Evolutionary conservation across 64 coral and sea anemone species (phyloP).

Genomic region (Dendronephthya gigantea): DNA sequence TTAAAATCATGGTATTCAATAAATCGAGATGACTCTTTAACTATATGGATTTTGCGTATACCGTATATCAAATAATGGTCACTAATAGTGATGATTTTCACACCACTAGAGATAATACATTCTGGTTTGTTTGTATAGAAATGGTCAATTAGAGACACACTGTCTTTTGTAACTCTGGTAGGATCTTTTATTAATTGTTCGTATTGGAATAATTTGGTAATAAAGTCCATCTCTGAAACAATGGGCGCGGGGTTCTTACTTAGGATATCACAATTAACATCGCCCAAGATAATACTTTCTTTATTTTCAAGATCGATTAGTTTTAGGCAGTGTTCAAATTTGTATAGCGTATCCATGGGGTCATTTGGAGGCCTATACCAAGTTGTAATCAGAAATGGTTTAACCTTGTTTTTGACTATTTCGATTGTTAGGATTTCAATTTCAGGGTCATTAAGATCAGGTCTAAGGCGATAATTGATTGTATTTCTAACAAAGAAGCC

Average conservation of each 20-base stretch:
- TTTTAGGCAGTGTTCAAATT: conserved; percentile 11
- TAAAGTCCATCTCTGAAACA: background rate
- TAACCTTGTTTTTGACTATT: background rate
- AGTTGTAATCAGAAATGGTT: background rate
- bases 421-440: background rate
- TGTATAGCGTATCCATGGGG: background rate
- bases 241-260: background rate
- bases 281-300: conserved; percentile 20
- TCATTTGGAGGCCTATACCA: background rate
- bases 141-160: background rate
- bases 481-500: too few relatives aligned
- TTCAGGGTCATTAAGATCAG: too few relatives aligned
- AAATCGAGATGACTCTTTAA: background rate
- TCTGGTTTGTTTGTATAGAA: conserved; percentile 23
- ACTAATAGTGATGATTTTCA: background rate
- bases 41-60: background rate
- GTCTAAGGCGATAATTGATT: too few relatives aligned
- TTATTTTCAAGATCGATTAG: background rate
- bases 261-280: conserved; percentile 20
- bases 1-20: conserved; percentile 22
- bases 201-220: background rate
- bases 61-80: conserved; percentile 9
- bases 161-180: background rate
- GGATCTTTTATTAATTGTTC: background rate
- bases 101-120: conserved; percentile 7